Base-by-base conservation (phyloP, 1,140 invertebrate genomes). In the Ooceraea biroi region DNA sequence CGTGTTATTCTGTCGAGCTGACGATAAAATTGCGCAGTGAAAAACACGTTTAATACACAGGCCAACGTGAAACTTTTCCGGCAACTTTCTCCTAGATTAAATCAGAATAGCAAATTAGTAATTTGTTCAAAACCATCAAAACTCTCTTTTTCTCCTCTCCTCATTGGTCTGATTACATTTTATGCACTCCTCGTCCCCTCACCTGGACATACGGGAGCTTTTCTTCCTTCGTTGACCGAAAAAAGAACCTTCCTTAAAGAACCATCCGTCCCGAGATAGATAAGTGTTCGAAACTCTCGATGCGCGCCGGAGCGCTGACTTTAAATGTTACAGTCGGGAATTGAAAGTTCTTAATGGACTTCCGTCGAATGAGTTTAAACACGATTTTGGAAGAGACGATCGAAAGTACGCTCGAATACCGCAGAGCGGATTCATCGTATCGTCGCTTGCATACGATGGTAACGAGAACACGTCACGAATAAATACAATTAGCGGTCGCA, bases 261-360 rank as follows among this genome's bases (percentile, higher is more conserved):
- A 82, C 36, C 41, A 30, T 41, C 50, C 68, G 66, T 74, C 66
- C 7, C 17, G 69, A 61, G 30, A 52, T 80, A 80, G 78, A 73
- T 69, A 80, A 78, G 52, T 58, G 76, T 69, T 71, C 50, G 48
- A 50, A 69, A 71, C 76, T 69, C 17, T 27, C 52, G 52, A 1
- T 14, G 19, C n/a, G n/a, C 22, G 30, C 36, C 30, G 50, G n/a
- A 78, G 55, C 7, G 36, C 30, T n/a, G 52, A 71, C 65, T 80
- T 69, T 80, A 80, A n/a, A 80, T 69, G 76, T 71, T 71, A 69
- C 65, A 58, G 65, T 71, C 41, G 76, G 76, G 76, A 80, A 71
- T 80, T 57, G 65, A 58, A 80, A 80, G 65, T 80, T 80, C 50
- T 57, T 80, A 80, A 80, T 80, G 76, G 76, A 80, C 76, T 71